Conservation (phyloP, 2,113 vertebrate genomes). For the Oncorhynchus masou region DNA sequence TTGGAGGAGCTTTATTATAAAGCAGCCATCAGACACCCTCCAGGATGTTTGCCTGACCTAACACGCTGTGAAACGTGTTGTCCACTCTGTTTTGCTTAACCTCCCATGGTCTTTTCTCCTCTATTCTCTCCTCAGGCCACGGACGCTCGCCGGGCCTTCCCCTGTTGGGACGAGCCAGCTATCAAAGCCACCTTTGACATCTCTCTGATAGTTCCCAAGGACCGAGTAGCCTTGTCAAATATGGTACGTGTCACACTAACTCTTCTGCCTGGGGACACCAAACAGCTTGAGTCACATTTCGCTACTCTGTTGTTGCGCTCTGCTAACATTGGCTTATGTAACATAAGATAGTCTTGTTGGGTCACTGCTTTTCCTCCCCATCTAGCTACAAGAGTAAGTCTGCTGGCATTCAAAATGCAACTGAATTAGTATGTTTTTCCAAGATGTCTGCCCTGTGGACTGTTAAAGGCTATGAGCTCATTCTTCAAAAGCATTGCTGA, state of each 20-base stretch:
- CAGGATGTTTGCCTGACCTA: no score
- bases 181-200: constrained; percentile 99
- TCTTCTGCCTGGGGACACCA: constrained; percentile 10
- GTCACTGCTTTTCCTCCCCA: background rate
- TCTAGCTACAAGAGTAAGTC: background rate
- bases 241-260: constrained; percentile 81
- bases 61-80: no score
- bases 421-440: background rate
- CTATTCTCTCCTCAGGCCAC: constrained; percentile 79
- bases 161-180: constrained; percentile 97
- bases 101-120: constrained; percentile 4
- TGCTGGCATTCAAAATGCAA: background rate
- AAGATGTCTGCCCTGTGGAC: no score
- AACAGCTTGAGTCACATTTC: constrained; percentile 31
- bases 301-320: background rate
- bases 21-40: no score
- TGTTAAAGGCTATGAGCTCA: background rate
- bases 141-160: constrained; percentile 95
- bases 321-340: constrained; percentile 1
- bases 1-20: no score
- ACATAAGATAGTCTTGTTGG: background rate
- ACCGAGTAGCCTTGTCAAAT: constrained; percentile 97
- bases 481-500: background rate
- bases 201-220: constrained; percentile 93
- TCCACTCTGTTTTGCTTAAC: no score